Evolutionary conservation across 2,113 vertebrate genomes (phyloP).

Genomic region (Corythornis madagascariensis): DNA sequence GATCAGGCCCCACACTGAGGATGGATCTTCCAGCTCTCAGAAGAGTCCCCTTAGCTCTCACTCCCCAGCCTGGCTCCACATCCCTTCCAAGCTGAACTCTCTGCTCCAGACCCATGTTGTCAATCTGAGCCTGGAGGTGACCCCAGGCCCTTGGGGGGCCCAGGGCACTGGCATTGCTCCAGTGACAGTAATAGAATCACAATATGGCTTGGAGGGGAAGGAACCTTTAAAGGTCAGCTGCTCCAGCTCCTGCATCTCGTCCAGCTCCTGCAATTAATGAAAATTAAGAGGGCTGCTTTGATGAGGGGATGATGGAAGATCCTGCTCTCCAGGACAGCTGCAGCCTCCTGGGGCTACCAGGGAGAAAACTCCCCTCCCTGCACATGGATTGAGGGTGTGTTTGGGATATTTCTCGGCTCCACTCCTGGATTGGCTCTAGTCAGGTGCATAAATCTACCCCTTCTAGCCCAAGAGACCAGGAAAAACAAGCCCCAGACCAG

Average conservation of each 20-base stretch:
- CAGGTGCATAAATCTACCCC: rapidly evolving
- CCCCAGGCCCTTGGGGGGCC: not conserved
- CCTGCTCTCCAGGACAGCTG: not conserved
- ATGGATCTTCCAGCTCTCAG: rapidly evolving
- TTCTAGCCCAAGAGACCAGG: not conserved
- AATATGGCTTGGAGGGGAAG: not conserved
- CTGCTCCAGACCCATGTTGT: rapidly evolving
- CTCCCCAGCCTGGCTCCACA: rapidly evolving
- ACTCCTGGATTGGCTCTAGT: rapidly evolving
- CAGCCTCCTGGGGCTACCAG: not conserved
- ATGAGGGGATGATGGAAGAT: not conserved
- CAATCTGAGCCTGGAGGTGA: not conserved
- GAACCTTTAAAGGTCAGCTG: not conserved
- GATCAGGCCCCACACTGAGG: no score
- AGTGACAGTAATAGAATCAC: not conserved
- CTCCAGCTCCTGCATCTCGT: not conserved
- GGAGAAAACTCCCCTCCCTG: not conserved
- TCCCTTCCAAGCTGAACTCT: not conserved
- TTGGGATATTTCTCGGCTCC: not conserved
- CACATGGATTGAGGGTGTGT: rapidly evolving
- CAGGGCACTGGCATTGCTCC: rapidly evolving
- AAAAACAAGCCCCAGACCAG: not conserved
- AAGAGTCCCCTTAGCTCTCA: not conserved
- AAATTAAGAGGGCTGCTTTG: not conserved
- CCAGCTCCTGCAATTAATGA: not conserved